These are phyloP conservation scores for Sciurus niger DNA, from an alignment of 2,113 vertebrate genomes.

Conservation along the genomic window DNA sequence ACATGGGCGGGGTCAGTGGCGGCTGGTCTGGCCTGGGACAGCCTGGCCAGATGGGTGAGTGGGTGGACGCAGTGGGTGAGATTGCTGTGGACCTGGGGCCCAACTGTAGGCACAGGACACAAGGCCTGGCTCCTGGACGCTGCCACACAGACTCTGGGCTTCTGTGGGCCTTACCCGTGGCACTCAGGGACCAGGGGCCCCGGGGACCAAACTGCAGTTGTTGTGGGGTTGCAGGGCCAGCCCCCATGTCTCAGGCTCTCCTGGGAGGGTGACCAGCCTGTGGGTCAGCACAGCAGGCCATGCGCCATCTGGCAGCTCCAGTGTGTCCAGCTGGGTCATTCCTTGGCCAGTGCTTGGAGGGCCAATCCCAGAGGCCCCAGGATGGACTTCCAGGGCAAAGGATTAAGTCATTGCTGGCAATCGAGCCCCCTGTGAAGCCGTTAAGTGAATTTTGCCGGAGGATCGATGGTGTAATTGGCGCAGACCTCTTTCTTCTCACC, in stretches of 20 bases:
- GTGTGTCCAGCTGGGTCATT: neutral
- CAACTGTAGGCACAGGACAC: neutral
- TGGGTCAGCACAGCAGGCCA: neutral
- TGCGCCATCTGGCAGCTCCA: fast-evolving
- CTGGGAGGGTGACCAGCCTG: neutral
- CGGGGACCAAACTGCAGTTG: too few species aligned
- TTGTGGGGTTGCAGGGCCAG: neutral
- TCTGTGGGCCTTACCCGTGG: neutral
- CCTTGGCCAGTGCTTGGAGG: neutral
- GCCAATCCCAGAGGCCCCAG: neutral
- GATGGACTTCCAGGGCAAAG: slow-evolving; percentile 79
- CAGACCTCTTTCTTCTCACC: neutral
- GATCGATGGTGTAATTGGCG: slow-evolving; percentile 72
- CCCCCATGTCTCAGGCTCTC: fast-evolving
- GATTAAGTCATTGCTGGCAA: slow-evolving; percentile 89
- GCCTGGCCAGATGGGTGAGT: too few species aligned
- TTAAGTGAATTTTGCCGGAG: slow-evolving; percentile 89
- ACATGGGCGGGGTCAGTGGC: neutral
- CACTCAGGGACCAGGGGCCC: neutral
- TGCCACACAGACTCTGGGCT: neutral
- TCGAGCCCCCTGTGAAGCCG: slow-evolving; percentile 88
- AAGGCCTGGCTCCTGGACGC: too few species aligned
- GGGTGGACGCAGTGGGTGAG: neutral
- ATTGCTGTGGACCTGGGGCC: neutral
- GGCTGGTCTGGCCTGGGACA: neutral